These are phyloP conservation scores for Dromiciops gliroides DNA, from an alignment of 2,113 vertebrate genomes.

Conservation along the genomic window DNA sequence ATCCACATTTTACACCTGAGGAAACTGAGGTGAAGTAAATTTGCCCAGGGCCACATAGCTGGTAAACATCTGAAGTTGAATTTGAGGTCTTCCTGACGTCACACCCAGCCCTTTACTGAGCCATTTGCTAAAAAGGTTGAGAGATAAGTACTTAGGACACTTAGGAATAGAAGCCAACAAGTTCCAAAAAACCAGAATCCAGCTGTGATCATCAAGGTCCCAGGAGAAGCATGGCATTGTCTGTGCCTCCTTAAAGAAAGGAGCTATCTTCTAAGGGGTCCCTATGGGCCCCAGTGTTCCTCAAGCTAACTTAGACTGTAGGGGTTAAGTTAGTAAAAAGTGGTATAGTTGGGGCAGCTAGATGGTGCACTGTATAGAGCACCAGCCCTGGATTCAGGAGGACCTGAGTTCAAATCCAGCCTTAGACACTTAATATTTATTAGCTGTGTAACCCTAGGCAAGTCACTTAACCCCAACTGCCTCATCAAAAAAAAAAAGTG, in stretches of 20 bases:
- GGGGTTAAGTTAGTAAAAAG: neutral
- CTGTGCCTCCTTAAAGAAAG: neutral
- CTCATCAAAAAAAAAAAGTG: no score
- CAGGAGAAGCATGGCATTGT: neutral
- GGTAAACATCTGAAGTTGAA: neutral
- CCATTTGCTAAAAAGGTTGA: neutral
- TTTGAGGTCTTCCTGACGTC: neutral
- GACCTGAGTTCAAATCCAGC: no score
- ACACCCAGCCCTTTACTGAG: neutral
- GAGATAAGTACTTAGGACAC: neutral
- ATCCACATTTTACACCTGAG: neutral
- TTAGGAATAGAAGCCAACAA: neutral
- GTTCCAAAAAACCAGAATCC: neutral
- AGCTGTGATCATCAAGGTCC: neutral
- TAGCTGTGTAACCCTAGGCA: no score
- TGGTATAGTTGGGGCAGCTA: no score
- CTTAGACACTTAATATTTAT: no score
- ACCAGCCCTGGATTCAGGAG: no score
- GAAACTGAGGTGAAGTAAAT: neutral
- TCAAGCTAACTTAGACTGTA: neutral
- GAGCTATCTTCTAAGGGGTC: neutral
- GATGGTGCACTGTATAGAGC: no score
- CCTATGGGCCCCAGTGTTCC: neutral
- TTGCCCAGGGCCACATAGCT: neutral
- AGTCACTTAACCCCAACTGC: no score